Evolutionary conservation across 2,888 invertebrate species (phyloP).

Genomic region (Apotomis turbidana): DNA sequence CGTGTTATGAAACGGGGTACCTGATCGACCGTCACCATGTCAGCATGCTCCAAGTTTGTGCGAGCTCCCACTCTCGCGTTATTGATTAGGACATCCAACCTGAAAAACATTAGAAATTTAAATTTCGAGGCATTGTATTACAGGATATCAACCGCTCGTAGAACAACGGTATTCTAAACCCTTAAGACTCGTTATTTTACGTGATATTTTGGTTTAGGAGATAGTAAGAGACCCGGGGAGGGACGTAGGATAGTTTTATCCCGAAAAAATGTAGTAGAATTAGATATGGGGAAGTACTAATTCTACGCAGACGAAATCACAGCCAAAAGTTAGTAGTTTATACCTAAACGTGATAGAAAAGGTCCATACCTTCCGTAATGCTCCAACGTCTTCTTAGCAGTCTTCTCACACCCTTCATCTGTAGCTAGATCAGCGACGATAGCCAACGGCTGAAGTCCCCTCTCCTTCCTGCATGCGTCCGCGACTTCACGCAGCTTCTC

Average conservation of each 20-base stretch:
- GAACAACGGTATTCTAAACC: too few relatives aligned
- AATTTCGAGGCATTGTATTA: too few relatives aligned
- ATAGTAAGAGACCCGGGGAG: too few relatives aligned
- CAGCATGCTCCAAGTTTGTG: constrained; percentile 56
- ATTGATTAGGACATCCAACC: constrained; percentile 73
- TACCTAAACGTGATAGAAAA: too few relatives aligned
- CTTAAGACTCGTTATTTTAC: too few relatives aligned
- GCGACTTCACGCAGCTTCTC: constrained; percentile 17
- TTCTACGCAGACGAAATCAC: too few relatives aligned
- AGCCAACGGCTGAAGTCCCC: constrained; percentile 46
- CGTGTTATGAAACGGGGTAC: constrained; percentile 49
- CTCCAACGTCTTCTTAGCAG: constrained; percentile 51
- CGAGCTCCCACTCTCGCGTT: constrained; percentile 81
- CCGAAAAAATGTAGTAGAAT: too few relatives aligned
- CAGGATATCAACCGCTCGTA: too few relatives aligned
- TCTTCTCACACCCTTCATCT: constrained; percentile 57
- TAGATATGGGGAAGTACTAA: too few relatives aligned
- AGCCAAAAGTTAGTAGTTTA: too few relatives aligned
- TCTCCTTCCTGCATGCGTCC: constrained; percentile 13
- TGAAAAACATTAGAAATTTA: background rate
- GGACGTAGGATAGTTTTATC: too few relatives aligned
- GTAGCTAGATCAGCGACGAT: constrained; percentile 58
- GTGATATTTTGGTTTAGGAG: too few relatives aligned
- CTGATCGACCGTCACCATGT: constrained; percentile 57
- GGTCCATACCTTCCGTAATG: constrained; percentile 53